phyloP scores from a whole-genome alignment of 2,797 vertebrate genomes.

The Channa striata region DNA sequence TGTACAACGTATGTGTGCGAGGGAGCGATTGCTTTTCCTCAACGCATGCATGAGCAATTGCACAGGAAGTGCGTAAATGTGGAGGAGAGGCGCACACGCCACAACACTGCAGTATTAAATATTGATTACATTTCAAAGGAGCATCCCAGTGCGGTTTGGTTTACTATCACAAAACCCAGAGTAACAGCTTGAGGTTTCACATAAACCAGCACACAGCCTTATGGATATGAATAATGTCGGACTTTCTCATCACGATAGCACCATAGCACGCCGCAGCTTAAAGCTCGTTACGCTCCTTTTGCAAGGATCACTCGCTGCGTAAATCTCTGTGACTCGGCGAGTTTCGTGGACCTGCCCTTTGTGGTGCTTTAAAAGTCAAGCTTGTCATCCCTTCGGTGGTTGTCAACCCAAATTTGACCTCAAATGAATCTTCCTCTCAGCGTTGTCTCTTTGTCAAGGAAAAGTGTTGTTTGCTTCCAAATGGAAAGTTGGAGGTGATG shows the following conservation, averaged over 20 bases:
- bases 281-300: constrained; percentile 36
- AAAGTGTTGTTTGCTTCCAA: constrained; percentile 34
- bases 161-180: not conserved
- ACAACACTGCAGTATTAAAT: constrained; percentile 29
- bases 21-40: not conserved
- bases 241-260: not conserved
- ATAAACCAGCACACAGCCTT: constrained; percentile 1
- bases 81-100: not conserved
- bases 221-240: constrained; percentile 31
- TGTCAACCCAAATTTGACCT: constrained; percentile 43
- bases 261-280: constrained; percentile 19
- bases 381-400: constrained; percentile 52
- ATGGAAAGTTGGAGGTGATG: constrained; percentile 20
- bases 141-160: constrained; percentile 15
- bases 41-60: not conserved
- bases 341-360: constrained; percentile 41
- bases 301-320: constrained; percentile 33
- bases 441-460: constrained; percentile 10
- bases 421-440: constrained; percentile 35
- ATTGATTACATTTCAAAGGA: constrained; percentile 31
- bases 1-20: not conserved
- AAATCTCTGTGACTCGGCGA: constrained; percentile 47
- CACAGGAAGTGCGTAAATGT: not conserved
- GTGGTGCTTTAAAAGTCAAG: constrained; percentile 51
- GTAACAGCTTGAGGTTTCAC: not conserved